Evolutionary conservation across 2,888 invertebrate genomes (phyloP).

Genomic region (Lepeophtheirus nordmannii): DNA sequence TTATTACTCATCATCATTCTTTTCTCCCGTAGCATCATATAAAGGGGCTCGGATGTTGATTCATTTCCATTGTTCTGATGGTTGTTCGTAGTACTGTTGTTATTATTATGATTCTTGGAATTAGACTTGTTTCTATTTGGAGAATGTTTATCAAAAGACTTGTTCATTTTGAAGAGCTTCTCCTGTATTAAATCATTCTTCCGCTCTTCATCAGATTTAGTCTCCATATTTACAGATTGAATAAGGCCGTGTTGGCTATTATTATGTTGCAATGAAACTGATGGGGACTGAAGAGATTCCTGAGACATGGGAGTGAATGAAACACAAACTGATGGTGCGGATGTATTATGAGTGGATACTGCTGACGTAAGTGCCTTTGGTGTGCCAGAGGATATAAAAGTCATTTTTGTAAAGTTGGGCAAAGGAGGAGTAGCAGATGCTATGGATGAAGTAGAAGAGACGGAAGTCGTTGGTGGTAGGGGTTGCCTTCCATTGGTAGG

Average conservation of each 20-base stretch:
- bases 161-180: slow-evolving; percentile 15
- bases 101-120: background rate
- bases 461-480: too few relatives aligned
- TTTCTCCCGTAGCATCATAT: slow-evolving; percentile 19
- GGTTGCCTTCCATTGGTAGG: background rate
- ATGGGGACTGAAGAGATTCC: background rate
- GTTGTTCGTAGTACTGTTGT: background rate
- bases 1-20: background rate
- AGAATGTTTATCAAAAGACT: slow-evolving; percentile 10
- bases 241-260: background rate
- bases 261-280: background rate
- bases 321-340: background rate
- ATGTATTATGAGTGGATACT: too few relatives aligned
- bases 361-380: background rate
- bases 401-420: background rate
- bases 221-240: background rate
- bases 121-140: slow-evolving; percentile 1
- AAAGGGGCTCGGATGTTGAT: slow-evolving; percentile 3
- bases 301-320: background rate
- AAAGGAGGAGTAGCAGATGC: background rate
- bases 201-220: slow-evolving; percentile 21
- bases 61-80: background rate
- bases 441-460: too few relatives aligned
- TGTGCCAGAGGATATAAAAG: background rate
- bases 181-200: slow-evolving; percentile 22